A percentile compares a stretch with the other conserved stretches of the same genome.
These are phyloP conservation scores for Globodera rostochiensis DNA, from an alignment of 1,140 invertebrate species.

Conservation along the genomic window DNA sequence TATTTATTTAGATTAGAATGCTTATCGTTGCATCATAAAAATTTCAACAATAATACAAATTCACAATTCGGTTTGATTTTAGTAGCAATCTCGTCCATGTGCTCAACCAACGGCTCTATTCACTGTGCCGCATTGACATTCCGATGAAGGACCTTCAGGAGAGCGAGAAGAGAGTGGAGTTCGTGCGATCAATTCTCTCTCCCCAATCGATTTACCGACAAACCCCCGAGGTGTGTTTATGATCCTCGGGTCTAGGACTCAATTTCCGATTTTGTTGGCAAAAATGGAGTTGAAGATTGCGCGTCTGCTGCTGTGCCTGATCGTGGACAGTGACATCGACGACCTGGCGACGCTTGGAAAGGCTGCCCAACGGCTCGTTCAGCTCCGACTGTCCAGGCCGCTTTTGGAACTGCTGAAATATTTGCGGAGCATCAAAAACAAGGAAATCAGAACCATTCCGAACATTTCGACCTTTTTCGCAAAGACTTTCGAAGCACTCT, in stretches of 20 bases:
- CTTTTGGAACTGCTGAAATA: conserved; percentile 28
- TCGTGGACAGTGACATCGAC: conserved; percentile 26
- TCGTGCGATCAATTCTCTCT: conserved; percentile 34
- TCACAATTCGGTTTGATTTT: conserved; percentile 12
- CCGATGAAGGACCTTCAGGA: conserved; percentile 24
- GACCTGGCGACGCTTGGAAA: conserved; percentile 25
- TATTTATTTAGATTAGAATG: neutral
- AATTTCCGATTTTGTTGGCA: too few relatives aligned
- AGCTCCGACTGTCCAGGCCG: conserved; percentile 22
- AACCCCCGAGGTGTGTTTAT: conserved; percentile 32
- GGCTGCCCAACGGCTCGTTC: conserved; percentile 21
- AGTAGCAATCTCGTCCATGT: conserved; percentile 9
- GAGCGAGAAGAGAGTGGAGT: conserved; percentile 19
- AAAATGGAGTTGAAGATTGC: conserved; percentile 8
- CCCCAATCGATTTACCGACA: conserved; percentile 32
- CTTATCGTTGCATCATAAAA: neutral
- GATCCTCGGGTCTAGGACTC: neutral
- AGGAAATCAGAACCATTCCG: conserved; percentile 25
- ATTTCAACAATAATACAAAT: conserved; percentile 17
- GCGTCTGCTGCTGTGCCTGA: conserved; percentile 27
- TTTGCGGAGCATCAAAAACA: conserved; percentile 6
- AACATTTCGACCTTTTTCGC: conserved; percentile 32
- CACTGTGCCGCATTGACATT: conserved; percentile 30
- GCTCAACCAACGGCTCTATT: conserved; percentile 32
- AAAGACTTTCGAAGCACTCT: conserved; percentile 24